phyloP scores from a whole-genome alignment of 2,888 invertebrate species.

The Paralinhomoeus sp. region DNA sequence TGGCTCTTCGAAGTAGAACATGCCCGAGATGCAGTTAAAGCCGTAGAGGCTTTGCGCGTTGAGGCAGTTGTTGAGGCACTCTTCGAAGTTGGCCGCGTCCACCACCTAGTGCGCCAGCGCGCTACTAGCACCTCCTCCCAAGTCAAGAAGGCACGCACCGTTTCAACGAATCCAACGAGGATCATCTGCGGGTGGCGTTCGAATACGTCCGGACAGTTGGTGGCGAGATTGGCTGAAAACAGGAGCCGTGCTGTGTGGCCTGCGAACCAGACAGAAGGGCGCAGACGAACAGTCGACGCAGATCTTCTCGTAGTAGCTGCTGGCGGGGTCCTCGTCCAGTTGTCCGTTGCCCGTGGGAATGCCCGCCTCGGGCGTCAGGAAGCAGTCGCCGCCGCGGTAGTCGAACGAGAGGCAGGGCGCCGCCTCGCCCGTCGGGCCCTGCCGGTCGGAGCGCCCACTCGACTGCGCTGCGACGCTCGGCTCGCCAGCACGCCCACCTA shows the following conservation, averaged over 20 bases:
- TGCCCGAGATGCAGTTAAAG: slow-evolving; percentile 21
- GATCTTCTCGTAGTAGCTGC: slow-evolving; percentile 21
- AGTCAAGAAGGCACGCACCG: too few relatives aligned
- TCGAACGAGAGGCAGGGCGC: slow-evolving; percentile 14
- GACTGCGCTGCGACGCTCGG: not conserved
- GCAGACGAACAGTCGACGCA: slow-evolving; percentile 13
- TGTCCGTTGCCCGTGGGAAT: slow-evolving; percentile 25
- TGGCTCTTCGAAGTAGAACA: slow-evolving; percentile 23
- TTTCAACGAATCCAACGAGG: slow-evolving; percentile 24
- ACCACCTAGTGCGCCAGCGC: too few relatives aligned
- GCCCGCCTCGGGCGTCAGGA: slow-evolving; percentile 15
- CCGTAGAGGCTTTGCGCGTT: slow-evolving; percentile 20
- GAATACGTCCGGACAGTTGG: slow-evolving; percentile 13
- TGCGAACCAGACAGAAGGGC: too few relatives aligned
- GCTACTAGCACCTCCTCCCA: too few relatives aligned
- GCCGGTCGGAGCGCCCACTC: not conserved
- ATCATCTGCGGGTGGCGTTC: slow-evolving; percentile 23
- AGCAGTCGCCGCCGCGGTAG: slow-evolving; percentile 5
- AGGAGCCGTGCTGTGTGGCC: not conserved
- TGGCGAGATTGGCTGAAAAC: not conserved
- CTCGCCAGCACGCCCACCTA: slow-evolving; percentile 9
- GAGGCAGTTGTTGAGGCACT: slow-evolving; percentile 22
- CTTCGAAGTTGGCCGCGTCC: slow-evolving; percentile 20
- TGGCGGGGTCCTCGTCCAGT: slow-evolving; percentile 14
- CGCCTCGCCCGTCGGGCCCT: not conserved